Percentiles rank a stretch among this genome's conserved stretches.
Evolutionary conservation across 1,140 invertebrate genomes (phyloP).

Genomic region (Magallana gigas): DNA sequence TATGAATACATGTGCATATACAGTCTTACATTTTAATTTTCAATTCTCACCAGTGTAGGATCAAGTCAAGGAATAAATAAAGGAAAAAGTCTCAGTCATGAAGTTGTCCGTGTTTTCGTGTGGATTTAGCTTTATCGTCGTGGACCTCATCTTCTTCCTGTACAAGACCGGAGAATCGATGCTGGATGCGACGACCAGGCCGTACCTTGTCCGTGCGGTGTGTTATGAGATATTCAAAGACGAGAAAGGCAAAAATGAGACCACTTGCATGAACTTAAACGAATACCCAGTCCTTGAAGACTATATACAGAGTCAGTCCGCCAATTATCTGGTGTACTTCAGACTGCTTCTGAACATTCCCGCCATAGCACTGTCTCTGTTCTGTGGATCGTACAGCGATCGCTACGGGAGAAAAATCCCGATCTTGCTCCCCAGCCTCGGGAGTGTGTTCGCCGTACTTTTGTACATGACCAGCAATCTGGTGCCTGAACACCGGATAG

Average conservation of each 20-base stretch:
- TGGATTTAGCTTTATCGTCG: constrained; percentile 54
- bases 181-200: constrained; percentile 75
- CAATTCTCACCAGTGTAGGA: too few species aligned
- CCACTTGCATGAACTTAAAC: constrained; percentile 61
- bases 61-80: too few species aligned
- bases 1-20: too few species aligned
- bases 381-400: constrained; percentile 79
- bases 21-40: too few species aligned
- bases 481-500: constrained; percentile 55
- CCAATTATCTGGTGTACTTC: constrained; percentile 74
- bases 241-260: constrained; percentile 46
- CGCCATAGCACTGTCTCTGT: constrained; percentile 75
- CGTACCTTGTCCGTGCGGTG: constrained; percentile 74
- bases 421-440: constrained; percentile 76
- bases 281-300: constrained; percentile 62
- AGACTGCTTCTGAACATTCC: constrained; percentile 77
- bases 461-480: constrained; percentile 72
- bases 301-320: constrained; percentile 70
- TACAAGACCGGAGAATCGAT: constrained; percentile 78
- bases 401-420: constrained; percentile 77
- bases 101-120: background rate
- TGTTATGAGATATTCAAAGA: constrained; percentile 67
- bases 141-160: constrained; percentile 76
- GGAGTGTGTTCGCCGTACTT: constrained; percentile 72
- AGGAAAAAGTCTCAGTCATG: background rate